Percentiles rank a stretch among this genome's conserved stretches.
Evolutionary conservation across 1,140 invertebrate species (phyloP).

Genomic region (Subanguina moxae): DNA sequence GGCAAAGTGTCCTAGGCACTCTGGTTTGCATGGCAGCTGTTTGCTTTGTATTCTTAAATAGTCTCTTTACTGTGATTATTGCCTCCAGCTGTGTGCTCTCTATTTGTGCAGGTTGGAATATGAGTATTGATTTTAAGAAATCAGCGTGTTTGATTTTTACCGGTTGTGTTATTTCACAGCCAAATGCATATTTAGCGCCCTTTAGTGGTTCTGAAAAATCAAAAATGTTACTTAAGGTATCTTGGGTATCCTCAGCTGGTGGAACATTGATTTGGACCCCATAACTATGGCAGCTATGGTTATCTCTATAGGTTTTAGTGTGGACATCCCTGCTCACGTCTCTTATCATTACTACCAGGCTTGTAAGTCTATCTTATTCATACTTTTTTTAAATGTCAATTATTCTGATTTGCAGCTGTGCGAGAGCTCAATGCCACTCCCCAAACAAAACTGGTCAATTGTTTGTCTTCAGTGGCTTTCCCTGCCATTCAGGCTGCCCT

Average conservation of each 20-base stretch:
- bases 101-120: constrained; percentile 51
- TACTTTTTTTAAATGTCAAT: background rate
- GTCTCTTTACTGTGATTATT: constrained; percentile 59
- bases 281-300: constrained; percentile 63
- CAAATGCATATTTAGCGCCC: too few relatives aligned
- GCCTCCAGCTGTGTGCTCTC: constrained; percentile 60
- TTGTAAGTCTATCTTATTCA: constrained; percentile 12
- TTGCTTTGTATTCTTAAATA: constrained; percentile 62
- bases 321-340: constrained; percentile 62
- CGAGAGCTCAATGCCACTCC: constrained; percentile 20
- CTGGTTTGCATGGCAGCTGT: constrained; percentile 59
- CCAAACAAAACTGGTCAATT: constrained; percentile 43
- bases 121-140: constrained; percentile 32
- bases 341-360: constrained; percentile 63
- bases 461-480: constrained; percentile 56
- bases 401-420: background rate
- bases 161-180: background rate
- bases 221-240: constrained; percentile 45
- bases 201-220: too few relatives aligned
- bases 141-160: constrained; percentile 19
- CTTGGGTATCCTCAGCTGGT: constrained; percentile 60
- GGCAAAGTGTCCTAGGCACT: constrained; percentile 57
- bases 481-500: constrained; percentile 54
- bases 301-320: constrained; percentile 62
- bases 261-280: constrained; percentile 60